These are phyloP conservation scores for Rhinichthys osculus DNA, from an alignment of 2,797 vertebrate genomes.

Conservation along the genomic window DNA sequence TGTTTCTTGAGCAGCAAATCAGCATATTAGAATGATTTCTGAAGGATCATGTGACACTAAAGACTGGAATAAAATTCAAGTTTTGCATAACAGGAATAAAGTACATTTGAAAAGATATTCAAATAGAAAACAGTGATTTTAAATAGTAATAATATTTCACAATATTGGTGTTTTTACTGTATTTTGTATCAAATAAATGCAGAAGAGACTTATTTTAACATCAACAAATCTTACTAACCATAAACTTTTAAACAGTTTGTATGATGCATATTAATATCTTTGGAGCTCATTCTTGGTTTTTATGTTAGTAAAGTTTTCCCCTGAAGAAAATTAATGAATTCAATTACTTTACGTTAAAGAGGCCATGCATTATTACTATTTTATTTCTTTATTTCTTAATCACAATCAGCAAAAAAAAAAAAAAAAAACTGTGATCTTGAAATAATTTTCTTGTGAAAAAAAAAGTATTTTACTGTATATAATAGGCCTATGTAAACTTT, in stretches of 20 bases:
- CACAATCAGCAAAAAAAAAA: too few relatives aligned
- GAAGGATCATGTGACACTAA: not conserved
- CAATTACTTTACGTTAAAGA: not conserved
- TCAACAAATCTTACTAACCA: not conserved
- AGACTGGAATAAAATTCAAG: not conserved
- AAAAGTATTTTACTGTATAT: too few relatives aligned
- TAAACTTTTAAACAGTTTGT: not conserved
- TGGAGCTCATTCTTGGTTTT: too few relatives aligned
- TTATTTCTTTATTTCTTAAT: not conserved
- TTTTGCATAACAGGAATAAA: not conserved
- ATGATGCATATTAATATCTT: too few relatives aligned
- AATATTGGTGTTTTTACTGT: too few relatives aligned
- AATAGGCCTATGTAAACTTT: too few relatives aligned
- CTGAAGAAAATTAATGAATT: not conserved
- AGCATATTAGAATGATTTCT: not conserved
- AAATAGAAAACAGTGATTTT: not conserved
- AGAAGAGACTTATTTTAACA: too few relatives aligned
- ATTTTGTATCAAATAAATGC: too few relatives aligned
- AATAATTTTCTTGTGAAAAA: too few relatives aligned
- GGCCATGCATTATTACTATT: not conserved
- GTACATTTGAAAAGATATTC: not conserved
- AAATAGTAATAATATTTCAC: too few relatives aligned
- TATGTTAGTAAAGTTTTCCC: not conserved
- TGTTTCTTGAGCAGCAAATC: not conserved
- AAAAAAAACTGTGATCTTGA: not conserved